These are phyloP conservation scores for Platorchestia sp. DNA, from an alignment of 1,140 invertebrate species.

Conservation along the genomic window DNA sequence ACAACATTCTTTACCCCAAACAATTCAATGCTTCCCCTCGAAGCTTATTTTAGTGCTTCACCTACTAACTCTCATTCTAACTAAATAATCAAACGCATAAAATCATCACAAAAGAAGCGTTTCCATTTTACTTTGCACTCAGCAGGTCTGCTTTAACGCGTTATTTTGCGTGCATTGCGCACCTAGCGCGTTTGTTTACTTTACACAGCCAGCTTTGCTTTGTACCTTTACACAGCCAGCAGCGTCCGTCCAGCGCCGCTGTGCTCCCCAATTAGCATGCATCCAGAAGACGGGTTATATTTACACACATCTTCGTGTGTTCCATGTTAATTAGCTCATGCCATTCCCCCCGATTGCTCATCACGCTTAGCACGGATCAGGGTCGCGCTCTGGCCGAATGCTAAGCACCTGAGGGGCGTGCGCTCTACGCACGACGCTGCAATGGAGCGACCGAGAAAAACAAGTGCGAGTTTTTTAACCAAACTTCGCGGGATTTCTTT, in stretches of 20 bases:
- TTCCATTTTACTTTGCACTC: neutral
- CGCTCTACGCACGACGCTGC: neutral
- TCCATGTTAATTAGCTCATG: slow-evolving; percentile 14
- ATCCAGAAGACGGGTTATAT: neutral
- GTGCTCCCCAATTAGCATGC: neutral
- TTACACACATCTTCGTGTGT: slow-evolving; percentile 27
- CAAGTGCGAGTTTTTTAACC: neutral
- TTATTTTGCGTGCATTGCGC: too few species aligned
- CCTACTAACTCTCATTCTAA: neutral
- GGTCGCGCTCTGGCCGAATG: slow-evolving; percentile 11
- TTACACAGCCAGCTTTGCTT: neutral
- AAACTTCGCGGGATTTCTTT: slow-evolving; percentile 7
- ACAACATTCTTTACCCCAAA: neutral
- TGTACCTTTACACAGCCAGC: neutral
- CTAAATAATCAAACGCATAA: neutral
- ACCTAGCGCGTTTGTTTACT: neutral
- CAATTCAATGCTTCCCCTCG: neutral
- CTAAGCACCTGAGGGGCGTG: neutral
- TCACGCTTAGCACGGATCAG: neutral
- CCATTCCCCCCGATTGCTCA: slow-evolving; percentile 2
- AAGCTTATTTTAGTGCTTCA: neutral
- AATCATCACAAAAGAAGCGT: neutral
- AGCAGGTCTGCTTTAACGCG: neutral
- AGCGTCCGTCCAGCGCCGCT: neutral
- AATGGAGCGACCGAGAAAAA: slow-evolving; percentile 1